Evolutionary conservation across 1,140 invertebrate genomes (phyloP).

Genomic region (Eciton burchellii): DNA sequence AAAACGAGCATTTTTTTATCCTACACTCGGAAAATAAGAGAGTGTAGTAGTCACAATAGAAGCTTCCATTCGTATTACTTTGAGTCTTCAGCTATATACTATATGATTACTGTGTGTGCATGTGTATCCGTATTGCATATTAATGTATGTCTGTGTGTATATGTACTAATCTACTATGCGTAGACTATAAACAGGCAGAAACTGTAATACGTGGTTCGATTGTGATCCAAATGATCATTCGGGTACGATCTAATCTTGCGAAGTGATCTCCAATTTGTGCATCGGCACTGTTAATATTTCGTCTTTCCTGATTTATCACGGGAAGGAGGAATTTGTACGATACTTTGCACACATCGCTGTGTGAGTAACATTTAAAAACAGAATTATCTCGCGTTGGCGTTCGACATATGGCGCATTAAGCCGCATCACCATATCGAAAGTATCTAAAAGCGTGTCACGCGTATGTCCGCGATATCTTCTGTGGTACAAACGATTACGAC

Average conservation of each 20-base stretch:
- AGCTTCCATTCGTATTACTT: not conserved
- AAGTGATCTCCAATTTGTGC: conserved; percentile 24
- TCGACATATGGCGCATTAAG: conserved; percentile 49
- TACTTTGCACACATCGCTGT: conserved; percentile 50
- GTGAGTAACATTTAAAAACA: conserved; percentile 79
- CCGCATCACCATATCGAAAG: conserved; percentile 28
- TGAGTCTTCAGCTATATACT: not conserved
- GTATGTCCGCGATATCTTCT: not conserved
- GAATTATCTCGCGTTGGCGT: conserved; percentile 72
- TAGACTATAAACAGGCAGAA: not conserved
- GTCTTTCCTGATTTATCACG: not conserved
- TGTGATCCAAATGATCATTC: conserved; percentile 28
- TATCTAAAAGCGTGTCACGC: not conserved
- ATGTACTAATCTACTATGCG: not conserved
- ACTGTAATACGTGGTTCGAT: conserved; percentile 11
- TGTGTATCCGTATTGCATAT: too few species aligned
- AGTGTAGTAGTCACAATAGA: too few species aligned
- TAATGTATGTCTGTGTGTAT: too few species aligned
- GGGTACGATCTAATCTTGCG: conserved; percentile 12
- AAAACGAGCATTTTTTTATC: not conserved
- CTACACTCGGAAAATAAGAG: too few species aligned
- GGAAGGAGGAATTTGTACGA: not conserved
- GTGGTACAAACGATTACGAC: not conserved
- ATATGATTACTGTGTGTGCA: too few species aligned
- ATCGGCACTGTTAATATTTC: conserved; percentile 25